A percentile compares a stretch with the other conserved stretches of the same genome.
These are phyloP conservation scores for zebrafish (Danio rerio) DNA, from an alignment of 2,113 vertebrate species.

Conservation along the genomic window GRCz12tu NC_133183.1:28229001-28229500, in stretches of 20 bases:
- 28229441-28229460: conserved; percentile 24
- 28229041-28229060: conserved; percentile 55
- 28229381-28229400: no score
- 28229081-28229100: conserved; percentile 46
- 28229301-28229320: conserved; percentile 14
- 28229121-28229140: conserved; percentile 7
- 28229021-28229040: conserved; percentile 45
- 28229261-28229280: conserved; percentile 18
- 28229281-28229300: background rate
- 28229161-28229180: conserved; percentile 25
- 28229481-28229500: conserved; percentile 43
- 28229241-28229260: conserved; percentile 29
- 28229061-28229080: conserved; percentile 45
- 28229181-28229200: conserved; percentile 1
- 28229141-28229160: background rate
- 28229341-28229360: conserved; percentile 1
- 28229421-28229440: conserved; percentile 14
- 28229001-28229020: conserved; percentile 12
- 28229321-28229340: background rate
- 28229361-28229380: background rate
- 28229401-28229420: background rate
- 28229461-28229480: background rate
- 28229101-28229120: conserved; percentile 33
- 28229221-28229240: conserved; percentile 24
- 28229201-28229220: conserved; percentile 16